phyloP scores from a whole-genome alignment of 2,113 vertebrate species.

The Silurus meridionalis region DNA sequence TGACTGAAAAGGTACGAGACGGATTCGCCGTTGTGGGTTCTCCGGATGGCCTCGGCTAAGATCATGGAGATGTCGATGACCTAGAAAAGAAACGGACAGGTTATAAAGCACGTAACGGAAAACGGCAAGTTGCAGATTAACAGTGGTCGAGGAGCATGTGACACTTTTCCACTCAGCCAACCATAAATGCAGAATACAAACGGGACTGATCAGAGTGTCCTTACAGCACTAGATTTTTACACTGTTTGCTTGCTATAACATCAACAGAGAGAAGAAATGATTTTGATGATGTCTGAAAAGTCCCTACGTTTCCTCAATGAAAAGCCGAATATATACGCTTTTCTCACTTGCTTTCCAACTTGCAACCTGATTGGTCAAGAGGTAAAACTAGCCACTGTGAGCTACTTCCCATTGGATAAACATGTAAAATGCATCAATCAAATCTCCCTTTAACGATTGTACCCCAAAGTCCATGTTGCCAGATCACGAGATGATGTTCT shows the following conservation, averaged over 20 bases:
- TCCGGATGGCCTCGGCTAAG: slow-evolving; percentile 94
- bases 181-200: neutral
- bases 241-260: neutral
- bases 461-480: neutral
- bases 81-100: slow-evolving; percentile 62
- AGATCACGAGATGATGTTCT: neutral
- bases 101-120: neutral
- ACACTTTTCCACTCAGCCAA: neutral
- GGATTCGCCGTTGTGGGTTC: slow-evolving; percentile 98
- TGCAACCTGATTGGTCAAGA: neutral
- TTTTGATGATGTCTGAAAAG: neutral
- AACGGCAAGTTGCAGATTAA: neutral
- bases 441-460: neutral
- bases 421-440: neutral
- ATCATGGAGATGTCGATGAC: slow-evolving; percentile 99
- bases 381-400: neutral
- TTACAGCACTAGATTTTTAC: neutral
- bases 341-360: neutral
- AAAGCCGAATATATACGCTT: neutral
- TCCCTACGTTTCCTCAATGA: no score
- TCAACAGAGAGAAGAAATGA: neutral
- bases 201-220: neutral
- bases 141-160: neutral
- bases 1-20: slow-evolving; percentile 98
- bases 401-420: neutral